phyloP scores from a whole-genome alignment of 2,888 invertebrate genomes.

The Tiliacea aurago region DNA sequence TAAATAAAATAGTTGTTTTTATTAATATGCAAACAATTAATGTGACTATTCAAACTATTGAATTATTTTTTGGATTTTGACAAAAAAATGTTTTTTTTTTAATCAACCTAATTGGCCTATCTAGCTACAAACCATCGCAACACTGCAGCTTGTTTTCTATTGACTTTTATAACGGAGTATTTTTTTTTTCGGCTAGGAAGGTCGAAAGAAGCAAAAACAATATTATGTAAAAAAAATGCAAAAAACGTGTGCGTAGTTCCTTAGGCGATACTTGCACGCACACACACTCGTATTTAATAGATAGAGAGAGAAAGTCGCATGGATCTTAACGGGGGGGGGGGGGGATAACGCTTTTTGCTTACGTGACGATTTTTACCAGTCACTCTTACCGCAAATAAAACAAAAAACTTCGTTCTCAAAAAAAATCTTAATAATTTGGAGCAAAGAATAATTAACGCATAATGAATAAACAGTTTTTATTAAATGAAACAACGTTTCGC shows the following conservation, averaged over 20 bases:
- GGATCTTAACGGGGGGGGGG: too few species aligned
- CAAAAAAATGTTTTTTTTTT: background rate
- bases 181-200: background rate
- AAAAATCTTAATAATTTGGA: background rate
- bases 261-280: too few species aligned
- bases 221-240: background rate
- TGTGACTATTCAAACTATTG: background rate
- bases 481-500: constrained; percentile 24
- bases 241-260: too few species aligned
- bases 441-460: constrained; percentile 40
- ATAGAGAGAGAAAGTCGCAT: too few species aligned
- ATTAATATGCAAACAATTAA: background rate
- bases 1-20: background rate
- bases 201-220: background rate
- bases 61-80: background rate
- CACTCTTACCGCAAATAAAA: too few species aligned
- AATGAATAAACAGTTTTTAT: constrained; percentile 39
- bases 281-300: too few species aligned
- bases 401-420: too few species aligned
- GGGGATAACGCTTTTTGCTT: too few species aligned
- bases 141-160: background rate
- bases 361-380: too few species aligned
- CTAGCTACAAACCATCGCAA: too few species aligned
- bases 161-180: too few species aligned
- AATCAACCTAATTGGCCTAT: background rate